Percentiles rank a stretch among this genome's conserved stretches.
Conservation (phyloP, 2,797 vertebrate species). For the Pseudochirops cupreus region DNA sequence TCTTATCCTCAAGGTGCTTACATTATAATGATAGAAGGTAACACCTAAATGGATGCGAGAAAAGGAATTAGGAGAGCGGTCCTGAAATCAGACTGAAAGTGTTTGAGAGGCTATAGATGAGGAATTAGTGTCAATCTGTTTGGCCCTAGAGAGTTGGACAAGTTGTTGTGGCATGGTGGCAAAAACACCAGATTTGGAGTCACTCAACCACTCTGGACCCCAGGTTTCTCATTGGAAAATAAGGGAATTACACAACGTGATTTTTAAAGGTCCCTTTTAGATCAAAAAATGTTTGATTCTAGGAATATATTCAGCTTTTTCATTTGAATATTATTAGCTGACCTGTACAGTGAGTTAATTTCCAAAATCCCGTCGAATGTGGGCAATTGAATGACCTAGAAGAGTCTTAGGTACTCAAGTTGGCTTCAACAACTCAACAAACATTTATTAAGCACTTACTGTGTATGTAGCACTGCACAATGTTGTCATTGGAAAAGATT, state of each 20-base stretch:
- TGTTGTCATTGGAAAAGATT: not conserved
- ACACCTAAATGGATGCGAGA: not conserved
- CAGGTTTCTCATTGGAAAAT: not conserved
- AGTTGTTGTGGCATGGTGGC: not conserved
- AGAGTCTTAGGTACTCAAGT: not conserved
- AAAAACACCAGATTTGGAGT: conserved; percentile 23
- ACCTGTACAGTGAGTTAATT: not conserved
- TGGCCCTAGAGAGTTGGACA: not conserved
- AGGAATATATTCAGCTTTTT: not conserved
- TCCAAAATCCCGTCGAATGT: not conserved
- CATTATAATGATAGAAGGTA: not conserved
- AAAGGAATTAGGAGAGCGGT: not conserved
- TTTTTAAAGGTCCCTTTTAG: not conserved
- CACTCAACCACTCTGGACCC: not conserved
- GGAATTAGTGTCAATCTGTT: not conserved
- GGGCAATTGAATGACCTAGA: not conserved
- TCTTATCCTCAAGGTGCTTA: not conserved
- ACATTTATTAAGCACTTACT: not conserved
- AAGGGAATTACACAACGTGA: not conserved
- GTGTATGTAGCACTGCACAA: not conserved
- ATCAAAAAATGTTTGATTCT: not conserved
- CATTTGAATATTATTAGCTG: not conserved
- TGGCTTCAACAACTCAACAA: not conserved
- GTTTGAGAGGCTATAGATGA: too few relatives aligned
- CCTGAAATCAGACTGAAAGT: too few relatives aligned